These are phyloP conservation scores for Xiphorhynchus erythropygius DNA, from an alignment of 2,797 vertebrate species.

Conservation along the genomic window DNA sequence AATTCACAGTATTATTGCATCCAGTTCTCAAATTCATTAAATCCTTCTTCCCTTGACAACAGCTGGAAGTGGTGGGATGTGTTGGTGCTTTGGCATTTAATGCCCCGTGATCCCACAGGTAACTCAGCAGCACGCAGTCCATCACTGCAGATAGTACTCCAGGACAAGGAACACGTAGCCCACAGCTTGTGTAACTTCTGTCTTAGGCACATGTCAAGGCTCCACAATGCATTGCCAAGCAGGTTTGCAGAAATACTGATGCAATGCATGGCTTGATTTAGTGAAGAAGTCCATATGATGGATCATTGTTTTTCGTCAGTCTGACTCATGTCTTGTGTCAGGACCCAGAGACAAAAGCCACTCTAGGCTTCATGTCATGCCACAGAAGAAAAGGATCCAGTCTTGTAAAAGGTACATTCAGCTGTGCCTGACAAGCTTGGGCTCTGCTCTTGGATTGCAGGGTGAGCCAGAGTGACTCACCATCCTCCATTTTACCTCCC, in stretches of 20 bases:
- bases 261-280: neutral
- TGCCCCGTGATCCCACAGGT: neutral
- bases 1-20: neutral
- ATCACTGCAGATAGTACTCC: neutral
- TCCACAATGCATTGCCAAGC: neutral
- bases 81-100: neutral
- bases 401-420: neutral
- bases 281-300: neutral
- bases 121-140: neutral
- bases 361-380: neutral
- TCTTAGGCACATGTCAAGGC: neutral
- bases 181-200: neutral
- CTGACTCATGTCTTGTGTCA: neutral
- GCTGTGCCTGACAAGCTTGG: neutral
- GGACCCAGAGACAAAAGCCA: neutral
- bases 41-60: neutral
- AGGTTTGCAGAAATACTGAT: neutral
- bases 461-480: neutral
- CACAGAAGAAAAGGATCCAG: neutral
- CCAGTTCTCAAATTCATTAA: neutral
- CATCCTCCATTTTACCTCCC: neutral
- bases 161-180: neutral
- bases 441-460: neutral
- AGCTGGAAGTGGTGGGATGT: neutral
- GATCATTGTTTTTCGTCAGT: neutral